phyloP scores from a whole-genome alignment of 2,797 vertebrate genomes.

The Anisognathus igniventris region DNA sequence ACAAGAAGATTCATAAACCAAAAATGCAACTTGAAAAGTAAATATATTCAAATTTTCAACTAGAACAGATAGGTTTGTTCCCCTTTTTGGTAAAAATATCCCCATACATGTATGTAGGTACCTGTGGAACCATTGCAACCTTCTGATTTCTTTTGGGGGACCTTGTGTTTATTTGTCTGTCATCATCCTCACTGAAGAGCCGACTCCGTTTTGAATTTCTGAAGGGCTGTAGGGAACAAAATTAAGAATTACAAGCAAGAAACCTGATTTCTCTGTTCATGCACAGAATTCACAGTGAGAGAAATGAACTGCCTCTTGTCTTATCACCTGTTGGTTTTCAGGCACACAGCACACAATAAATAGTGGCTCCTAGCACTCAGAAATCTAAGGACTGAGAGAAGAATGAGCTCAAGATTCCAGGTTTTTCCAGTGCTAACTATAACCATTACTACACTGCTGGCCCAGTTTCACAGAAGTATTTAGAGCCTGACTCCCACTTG shows the following conservation, averaged over 20 bases:
- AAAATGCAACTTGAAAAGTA: neutral
- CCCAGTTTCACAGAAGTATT: conserved; percentile 24
- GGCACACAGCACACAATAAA: neutral
- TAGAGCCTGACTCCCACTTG: conserved; percentile 22
- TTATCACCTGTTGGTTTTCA: neutral
- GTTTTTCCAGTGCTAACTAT: conserved; percentile 33
- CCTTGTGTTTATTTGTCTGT: conserved; percentile 86
- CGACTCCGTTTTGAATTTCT: conserved; percentile 95
- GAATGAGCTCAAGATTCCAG: neutral
- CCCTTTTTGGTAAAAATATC: neutral
- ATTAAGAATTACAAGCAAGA: conserved; percentile 36
- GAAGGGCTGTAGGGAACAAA: conserved; percentile 81
- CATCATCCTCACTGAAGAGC: conserved; percentile 91
- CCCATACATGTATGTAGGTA: conserved; percentile 57
- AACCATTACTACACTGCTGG: conserved; percentile 32
- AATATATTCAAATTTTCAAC: neutral
- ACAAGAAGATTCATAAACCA: neutral
- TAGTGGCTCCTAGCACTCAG: neutral
- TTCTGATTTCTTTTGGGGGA: conserved; percentile 96
- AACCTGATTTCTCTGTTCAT: conserved; percentile 14
- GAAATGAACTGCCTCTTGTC: neutral
- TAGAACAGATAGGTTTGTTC: neutral
- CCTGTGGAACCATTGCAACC: conserved; percentile 90
- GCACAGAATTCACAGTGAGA: neutral
- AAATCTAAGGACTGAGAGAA: neutral